Base-by-base conservation (phyloP, 2,888 invertebrate genomes). In the Gerris lacustris region DNA sequence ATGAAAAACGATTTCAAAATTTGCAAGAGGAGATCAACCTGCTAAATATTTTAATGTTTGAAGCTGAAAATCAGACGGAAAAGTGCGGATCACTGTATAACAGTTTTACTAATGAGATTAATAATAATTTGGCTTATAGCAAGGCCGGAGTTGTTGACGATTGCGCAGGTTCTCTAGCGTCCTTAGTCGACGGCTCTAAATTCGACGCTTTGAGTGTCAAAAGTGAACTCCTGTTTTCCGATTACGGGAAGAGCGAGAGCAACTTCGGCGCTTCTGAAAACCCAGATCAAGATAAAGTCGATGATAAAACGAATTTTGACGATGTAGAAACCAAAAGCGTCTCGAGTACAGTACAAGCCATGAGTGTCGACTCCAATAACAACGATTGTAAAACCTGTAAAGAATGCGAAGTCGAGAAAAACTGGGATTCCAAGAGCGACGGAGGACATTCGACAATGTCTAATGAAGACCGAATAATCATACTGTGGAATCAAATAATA, bases 31-130 rank as follows among this genome's bases (percentile, higher is more conserved):
- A 64, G 5, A 64, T 64, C 17, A 64, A 64, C 17, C 17, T 18
- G 9, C 17, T 64, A 5, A 64, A 64, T 64, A 31, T 64, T n/a
- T 31, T 64, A 18, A 64, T 64, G 64, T 17, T n/a, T 5, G 64
- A 64, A 64, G 64, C 64, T 18, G 64, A 64, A 64, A 31, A 64
- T 64, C 17, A 64, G 17, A 64, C 64, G 7, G 64, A 64, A 18
- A 64, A 64, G 17, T 64, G 64, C 18, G 31, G 64, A n/a, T n/a
- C 17, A 7, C 17, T 64, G 31, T 64, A 64, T 64, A 64, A 64
- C 18, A 64, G 64, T 64, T 64, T 64, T 31, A 64, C 64, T 64
- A 64, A 64, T 31, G 64, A n/a, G 9, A 64, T 64, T n/a, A 31
- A 31, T 64, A n/a, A 64, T 18, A 64, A 18, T 18, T 64, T 64